Conservation (phyloP, 2,888 invertebrate species). For the Stenchaetothrips biformis region DNA sequence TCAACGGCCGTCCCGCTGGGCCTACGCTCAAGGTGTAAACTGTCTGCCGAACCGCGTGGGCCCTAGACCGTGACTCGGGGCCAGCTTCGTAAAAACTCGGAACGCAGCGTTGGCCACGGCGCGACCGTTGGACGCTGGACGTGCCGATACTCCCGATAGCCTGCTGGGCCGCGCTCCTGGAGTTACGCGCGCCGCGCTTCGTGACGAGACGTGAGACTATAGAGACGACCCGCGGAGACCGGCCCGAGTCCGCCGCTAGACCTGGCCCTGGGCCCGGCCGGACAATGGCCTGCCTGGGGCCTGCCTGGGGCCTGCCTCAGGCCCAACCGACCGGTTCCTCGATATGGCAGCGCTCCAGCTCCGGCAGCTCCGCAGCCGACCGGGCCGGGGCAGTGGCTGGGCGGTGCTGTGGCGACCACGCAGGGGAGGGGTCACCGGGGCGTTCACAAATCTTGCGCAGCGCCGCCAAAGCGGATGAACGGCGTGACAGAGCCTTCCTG, state of each 20-base stretch:
- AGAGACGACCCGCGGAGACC: neutral
- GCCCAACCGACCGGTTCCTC: neutral
- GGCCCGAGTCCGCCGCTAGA: too few species aligned
- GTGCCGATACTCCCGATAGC: neutral
- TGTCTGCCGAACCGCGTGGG: neutral
- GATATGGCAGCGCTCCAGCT: conserved; percentile 15
- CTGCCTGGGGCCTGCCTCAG: neutral
- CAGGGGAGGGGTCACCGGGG: neutral
- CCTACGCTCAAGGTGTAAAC: too few species aligned
- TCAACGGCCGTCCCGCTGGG: too few species aligned
- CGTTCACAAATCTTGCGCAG: neutral
- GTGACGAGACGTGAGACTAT: neutral
- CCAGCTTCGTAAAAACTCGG: neutral
- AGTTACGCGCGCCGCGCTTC: neutral
- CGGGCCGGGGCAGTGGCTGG: neutral
- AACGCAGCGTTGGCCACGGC: neutral
- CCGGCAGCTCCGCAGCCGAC: neutral
- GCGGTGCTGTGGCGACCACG: neutral
- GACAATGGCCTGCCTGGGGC: conserved; percentile 4
- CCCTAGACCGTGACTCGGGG: neutral
- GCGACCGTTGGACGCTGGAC: neutral
- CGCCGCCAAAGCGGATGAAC: neutral
- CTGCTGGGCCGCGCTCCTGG: neutral
- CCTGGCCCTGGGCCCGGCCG: neutral
- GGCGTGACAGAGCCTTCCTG: neutral